Evolutionary conservation across 2,797 vertebrate genomes (phyloP), one percentile per base, ranked within the genome.

Genomic region (Pachyuromys duprasi): DNA sequence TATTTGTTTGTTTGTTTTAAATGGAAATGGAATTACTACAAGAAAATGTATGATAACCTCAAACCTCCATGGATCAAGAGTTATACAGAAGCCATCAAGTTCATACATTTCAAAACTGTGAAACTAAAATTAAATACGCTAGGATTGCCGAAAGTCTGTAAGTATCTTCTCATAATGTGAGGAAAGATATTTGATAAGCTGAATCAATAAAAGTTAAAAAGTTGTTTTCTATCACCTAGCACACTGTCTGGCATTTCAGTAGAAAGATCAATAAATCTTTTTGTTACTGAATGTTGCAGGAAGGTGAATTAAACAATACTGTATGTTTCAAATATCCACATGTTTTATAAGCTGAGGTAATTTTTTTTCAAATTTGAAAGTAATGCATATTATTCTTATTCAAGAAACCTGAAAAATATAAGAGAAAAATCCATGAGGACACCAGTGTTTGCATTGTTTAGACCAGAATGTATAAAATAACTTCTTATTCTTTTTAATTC

Each of bases 91-190:
- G 53, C 63, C 31, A 91, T 49, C 42, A 62, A 91, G 70, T 65
- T 78, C 86, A 92, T 33, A 84, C 80, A 53, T 62, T 89, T 95
- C 89, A 79, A 93, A 97, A 83, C 31, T 86, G 24, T 84, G 28
- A 75, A 89, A 91, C 83, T 39, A 69, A 89, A 95, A 96, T 72
- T 33, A 90, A 63, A 78, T 65, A 91, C 13, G 72, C n/a, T 69
- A 90, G 33, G 39, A 76, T 7, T 70, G n/a, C 53, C 33, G 45
- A 94, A 93, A 24, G 22, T 36, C 82, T 60, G 49, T 33, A 88
- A 95, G 69, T 67, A 45, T 70, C 42, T 94, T 53, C 91, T 49
- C 31, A 57, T 42, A 70, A 75, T 22, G 15, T 74, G 36, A 91
- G 93, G 20, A 93, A 95, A 91, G 45, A 49, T 28, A 39, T 86